Conservation (phyloP, 2,797 vertebrate species). For the Chrosomus eos region DNA sequence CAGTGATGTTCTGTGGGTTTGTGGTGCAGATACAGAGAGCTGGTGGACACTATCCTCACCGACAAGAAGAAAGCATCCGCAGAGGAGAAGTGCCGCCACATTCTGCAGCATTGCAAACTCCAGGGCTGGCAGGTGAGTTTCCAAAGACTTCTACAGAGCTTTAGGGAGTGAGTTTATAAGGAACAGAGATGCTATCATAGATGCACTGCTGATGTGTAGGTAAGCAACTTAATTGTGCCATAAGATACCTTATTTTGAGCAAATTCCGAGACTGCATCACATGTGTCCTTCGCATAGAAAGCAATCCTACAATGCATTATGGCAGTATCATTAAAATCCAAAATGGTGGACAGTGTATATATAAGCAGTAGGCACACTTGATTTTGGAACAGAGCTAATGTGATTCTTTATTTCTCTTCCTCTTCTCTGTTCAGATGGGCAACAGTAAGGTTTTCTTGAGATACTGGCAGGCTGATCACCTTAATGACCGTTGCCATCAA, state of each 20-base stretch:
- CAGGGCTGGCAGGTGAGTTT: conserved; percentile 92
- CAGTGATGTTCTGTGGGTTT: conserved; percentile 40
- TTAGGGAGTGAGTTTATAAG: neutral
- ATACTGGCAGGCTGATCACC: conserved; percentile 94
- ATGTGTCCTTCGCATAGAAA: neutral
- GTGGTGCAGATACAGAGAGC: conserved; percentile 83
- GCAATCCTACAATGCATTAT: neutral
- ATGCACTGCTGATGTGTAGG: neutral
- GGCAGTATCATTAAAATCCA: neutral
- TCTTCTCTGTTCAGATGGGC: conserved; percentile 81
- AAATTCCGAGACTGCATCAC: neutral
- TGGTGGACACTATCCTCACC: conserved; percentile 79
- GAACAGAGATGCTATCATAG: neutral
- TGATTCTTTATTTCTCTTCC: neutral
- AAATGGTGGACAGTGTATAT: neutral
- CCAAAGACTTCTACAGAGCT: neutral
- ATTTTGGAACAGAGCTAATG: neutral
- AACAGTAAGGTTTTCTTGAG: conserved; percentile 91
- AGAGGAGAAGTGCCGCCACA: conserved; percentile 84
- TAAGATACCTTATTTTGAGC: neutral
- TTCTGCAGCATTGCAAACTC: conserved; percentile 88
- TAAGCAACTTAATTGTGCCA: neutral
- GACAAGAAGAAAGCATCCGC: conserved; percentile 79
- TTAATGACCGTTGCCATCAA: conserved; percentile 89
- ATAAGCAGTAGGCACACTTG: neutral